These are phyloP conservation scores for Sebastes hubbsi DNA, from an alignment of 2,797 vertebrate genomes.

Conservation along the genomic window DNA sequence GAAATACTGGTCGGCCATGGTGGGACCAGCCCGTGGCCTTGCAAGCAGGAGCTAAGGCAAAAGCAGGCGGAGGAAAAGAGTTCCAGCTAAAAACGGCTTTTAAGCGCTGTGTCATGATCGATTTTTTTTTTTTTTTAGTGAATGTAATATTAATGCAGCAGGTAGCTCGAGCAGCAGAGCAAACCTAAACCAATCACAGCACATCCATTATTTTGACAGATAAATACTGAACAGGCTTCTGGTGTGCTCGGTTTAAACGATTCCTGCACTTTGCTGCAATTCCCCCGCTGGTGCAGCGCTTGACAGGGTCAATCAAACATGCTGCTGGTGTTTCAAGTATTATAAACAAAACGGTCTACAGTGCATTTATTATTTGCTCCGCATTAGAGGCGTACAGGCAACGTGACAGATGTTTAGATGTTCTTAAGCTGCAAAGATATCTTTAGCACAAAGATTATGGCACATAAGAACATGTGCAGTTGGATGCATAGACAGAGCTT, in stretches of 20 bases:
- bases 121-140: background rate
- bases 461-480: slow-evolving; percentile 30
- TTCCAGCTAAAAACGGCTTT: background rate
- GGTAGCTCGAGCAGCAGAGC: background rate
- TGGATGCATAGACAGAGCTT: slow-evolving; percentile 40
- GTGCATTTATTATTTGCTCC: background rate
- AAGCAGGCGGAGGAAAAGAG: background rate
- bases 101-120: background rate
- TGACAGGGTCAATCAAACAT: slow-evolving; percentile 31
- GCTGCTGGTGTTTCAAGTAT: slow-evolving; percentile 11
- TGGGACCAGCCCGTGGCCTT: slow-evolving; percentile 19
- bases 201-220: slow-evolving; percentile 19
- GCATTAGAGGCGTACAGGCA: background rate
- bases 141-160: slow-evolving; percentile 32
- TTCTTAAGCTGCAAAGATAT: slow-evolving; percentile 28
- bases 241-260: background rate
- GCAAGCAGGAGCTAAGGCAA: slow-evolving; percentile 12
- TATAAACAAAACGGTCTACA: slow-evolving; percentile 5
- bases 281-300: background rate
- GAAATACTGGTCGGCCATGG: slow-evolving; percentile 40
- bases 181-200: background rate
- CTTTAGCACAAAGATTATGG: slow-evolving; percentile 34
- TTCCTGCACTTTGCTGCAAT: background rate
- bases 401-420: slow-evolving; percentile 9
- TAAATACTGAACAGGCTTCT: slow-evolving; percentile 8